phyloP scores from a whole-genome alignment of 2,113 vertebrate genomes.

The Upupa epops region DNA sequence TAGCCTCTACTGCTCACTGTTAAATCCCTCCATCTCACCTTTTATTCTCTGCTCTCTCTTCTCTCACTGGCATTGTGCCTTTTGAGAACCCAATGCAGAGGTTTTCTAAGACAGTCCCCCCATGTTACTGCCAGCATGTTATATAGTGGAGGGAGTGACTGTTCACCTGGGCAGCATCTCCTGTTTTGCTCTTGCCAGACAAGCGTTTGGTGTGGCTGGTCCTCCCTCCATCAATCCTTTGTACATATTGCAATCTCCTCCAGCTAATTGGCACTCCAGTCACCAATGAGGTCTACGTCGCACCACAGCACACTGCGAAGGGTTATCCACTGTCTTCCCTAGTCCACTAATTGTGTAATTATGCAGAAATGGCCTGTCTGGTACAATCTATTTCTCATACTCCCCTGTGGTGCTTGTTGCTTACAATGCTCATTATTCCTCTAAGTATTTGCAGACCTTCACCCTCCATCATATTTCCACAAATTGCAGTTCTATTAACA shows the following conservation, averaged over 20 bases:
- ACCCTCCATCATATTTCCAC: constrained; percentile 65
- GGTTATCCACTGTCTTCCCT: constrained; percentile 46
- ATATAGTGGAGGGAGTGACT: accelerated
- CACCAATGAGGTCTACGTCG: background rate
- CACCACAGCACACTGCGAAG: constrained; percentile 44
- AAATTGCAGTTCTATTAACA: constrained; percentile 64
- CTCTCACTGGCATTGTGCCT: background rate
- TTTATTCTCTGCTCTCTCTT: constrained; percentile 36
- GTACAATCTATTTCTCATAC: constrained; percentile 63
- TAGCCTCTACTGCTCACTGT: constrained; percentile 58
- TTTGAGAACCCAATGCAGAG: accelerated
- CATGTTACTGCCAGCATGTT: accelerated
- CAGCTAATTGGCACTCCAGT: background rate
- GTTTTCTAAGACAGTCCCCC: background rate
- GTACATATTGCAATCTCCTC: background rate
- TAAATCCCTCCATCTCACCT: background rate
- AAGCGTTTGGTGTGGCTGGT: accelerated
- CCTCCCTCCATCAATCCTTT: background rate
- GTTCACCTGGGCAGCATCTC: accelerated
- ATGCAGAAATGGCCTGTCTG: constrained; percentile 66
- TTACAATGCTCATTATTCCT: constrained; percentile 69
- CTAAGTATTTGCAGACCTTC: constrained; percentile 68
- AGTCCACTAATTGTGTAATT: constrained; percentile 68
- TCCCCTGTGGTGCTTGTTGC: constrained; percentile 67
- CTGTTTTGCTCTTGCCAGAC: background rate